Evolutionary conservation across 2,797 vertebrate genomes (phyloP).

Genomic region (Microctenopoma steveboyesi): DNA sequence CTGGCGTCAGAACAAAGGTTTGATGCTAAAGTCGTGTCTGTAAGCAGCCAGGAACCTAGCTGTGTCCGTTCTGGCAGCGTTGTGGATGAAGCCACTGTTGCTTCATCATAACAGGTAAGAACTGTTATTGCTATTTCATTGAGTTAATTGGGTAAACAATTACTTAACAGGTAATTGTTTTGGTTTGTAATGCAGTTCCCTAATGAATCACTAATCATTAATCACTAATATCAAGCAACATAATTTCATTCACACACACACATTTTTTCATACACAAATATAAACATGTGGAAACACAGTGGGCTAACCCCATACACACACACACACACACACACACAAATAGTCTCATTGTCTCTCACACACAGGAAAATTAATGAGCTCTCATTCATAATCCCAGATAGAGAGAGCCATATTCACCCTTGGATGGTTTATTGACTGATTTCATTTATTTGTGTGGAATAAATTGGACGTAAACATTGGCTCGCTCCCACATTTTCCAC

Average conservation of each 20-base stretch:
- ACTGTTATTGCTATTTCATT: slow-evolving; percentile 13
- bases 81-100: too few relatives aligned
- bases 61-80: too few relatives aligned
- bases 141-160: not conserved
- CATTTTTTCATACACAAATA: slow-evolving; percentile 11
- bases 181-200: slow-evolving; percentile 1
- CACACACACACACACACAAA: slow-evolving; percentile 1
- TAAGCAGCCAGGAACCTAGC: too few relatives aligned
- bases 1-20: too few relatives aligned
- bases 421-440: slow-evolving; percentile 98
- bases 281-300: slow-evolving; percentile 23
- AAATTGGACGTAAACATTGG: slow-evolving; percentile 93
- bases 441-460: slow-evolving; percentile 99
- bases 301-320: not conserved
- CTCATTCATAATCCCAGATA: slow-evolving; percentile 89
- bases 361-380: slow-evolving; percentile 81
- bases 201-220: not conserved
- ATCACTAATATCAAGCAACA: slow-evolving; percentile 11
- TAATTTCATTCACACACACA: slow-evolving; percentile 6
- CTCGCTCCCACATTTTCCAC: slow-evolving; percentile 90
- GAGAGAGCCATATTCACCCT: slow-evolving; percentile 97
- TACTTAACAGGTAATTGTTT: slow-evolving; percentile 3
- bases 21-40: too few relatives aligned
- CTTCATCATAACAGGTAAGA: too few relatives aligned
- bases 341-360: slow-evolving; percentile 18